Evolutionary conservation across 2,888 invertebrate species (phyloP), one percentile per base, ranked within the genome.

Genomic region (Amphipoea oculea): DNA sequence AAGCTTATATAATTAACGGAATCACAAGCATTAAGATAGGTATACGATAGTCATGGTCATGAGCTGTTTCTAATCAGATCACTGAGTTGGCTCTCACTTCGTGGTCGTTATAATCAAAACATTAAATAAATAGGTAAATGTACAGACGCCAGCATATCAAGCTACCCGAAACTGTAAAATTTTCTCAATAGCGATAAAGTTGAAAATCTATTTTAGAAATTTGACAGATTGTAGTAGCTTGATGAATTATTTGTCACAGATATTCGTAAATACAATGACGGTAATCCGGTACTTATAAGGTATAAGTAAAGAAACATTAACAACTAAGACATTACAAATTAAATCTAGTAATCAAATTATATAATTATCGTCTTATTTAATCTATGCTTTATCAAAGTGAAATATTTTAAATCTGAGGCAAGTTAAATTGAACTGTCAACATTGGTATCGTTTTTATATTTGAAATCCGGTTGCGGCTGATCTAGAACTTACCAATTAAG

Each of bases 11-110:
- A n/a, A 72, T 80, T 73, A 72, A 75, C 65, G 29, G 72, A 73
- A 77, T 81, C 62, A 57, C n/a, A 68, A 84, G 23, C 60, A 81
- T 77, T 77, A 62, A 73, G 75, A 75, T 76, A 74, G 51, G 14
- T 36, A 54, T 57, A 70, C 45, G 81, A 78, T 79, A 81, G 74
- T 79, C 73, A 77, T 75, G 75, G 68, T 67, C 66, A 77, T 72
- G 67, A 62, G 42, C 66, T 76, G 80, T 79, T 86, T 78, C n/a
- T 73, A 77, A 87, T 87, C 79, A 79, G 76, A 79, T 83, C 73
- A 84, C 77, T 69, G 67, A 73, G 36, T 78, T 72, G 71, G 79
- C 90, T 91, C 85, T 91, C 88, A 78, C 88, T 88, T 89, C 83
- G 81, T 89, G 23, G 73, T 83, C 73, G 79, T 83, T 83, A 84